Evolutionary conservation across 2,888 invertebrate genomes (phyloP), one percentile per base, ranked within the genome.

Genomic region (Orchesellides sinensis): DNA sequence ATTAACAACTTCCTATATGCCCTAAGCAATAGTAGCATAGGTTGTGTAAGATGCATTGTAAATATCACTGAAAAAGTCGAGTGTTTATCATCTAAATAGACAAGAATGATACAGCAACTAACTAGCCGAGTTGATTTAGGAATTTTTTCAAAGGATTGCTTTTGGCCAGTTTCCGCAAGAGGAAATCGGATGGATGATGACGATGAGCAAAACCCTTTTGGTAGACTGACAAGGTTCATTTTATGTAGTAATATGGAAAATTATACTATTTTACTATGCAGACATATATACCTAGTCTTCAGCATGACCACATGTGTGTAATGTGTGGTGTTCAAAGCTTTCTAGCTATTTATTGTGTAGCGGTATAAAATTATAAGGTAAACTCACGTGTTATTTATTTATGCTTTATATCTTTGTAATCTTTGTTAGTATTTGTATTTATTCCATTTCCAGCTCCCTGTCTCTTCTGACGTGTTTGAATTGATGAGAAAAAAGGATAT

Each of bases 101-200:
- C 54, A 25, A 25, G 54, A 54, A 54, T 54, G 54, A 54, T 54
- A 54, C n/a, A 17, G n/a, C n/a, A n/a, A n/a, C n/a, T n/a, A n/a
- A n/a, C n/a, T n/a, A n/a, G 25, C 21, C 54, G 40, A 40, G 40
- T 40, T 40, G 40, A n/a, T n/a, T 40, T 40, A 49, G 25, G 14
- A 17, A 47, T 47, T 54, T 54, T 54, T 49, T 49, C 49, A 10
- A 40, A 40, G 40, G 40, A 40, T 40, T n/a, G 23, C 54, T 54
- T 54, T 54, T 25, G 21, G 54, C 54, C 25, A 54, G 54, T 54
- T 54, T 25, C 54, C 54, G 25, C 25, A 54, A 40, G 40, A 40
- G 40, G 10, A 54, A 25, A 49, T n/a, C 21, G 54, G 54, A 54
- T 54, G 49, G 8, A 19, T 17, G n/a, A n/a, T n/a, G n/a, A n/a